Percentiles rank a stretch among this genome's conserved stretches.
phyloP scores from a whole-genome alignment of 2,888 invertebrate species.

The Antheraea assamensis region DNA sequence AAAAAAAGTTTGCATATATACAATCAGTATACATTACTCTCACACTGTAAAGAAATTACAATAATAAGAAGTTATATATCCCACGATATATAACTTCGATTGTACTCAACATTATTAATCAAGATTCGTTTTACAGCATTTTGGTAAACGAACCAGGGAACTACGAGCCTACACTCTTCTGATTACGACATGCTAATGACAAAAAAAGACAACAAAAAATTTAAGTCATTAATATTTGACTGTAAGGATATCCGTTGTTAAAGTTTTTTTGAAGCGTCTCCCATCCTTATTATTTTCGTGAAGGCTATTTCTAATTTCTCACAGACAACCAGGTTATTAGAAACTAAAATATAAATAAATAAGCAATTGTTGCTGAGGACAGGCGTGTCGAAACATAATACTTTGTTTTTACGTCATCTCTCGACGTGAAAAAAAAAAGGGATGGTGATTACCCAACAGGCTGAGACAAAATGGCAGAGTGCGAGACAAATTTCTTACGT shows the following conservation, averaged over 20 bases:
- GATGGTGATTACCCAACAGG: conserved; percentile 57
- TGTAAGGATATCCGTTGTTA: conserved; percentile 8
- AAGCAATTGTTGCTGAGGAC: conserved; percentile 56
- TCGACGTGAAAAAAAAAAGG: conserved; percentile 63
- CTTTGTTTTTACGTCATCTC: conserved; percentile 71
- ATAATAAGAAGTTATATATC: no score
- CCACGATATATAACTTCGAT: no score
- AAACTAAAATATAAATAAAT: conserved; percentile 57
- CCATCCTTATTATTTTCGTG: conserved; percentile 26
- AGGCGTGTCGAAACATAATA: conserved; percentile 67
- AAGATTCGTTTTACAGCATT: not conserved
- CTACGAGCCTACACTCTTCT: not conserved
- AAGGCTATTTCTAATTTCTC: conserved; percentile 43
- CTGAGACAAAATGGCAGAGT: conserved; percentile 55
- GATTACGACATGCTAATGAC: not conserved
- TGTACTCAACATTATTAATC: no score
- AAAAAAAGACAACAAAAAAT: not conserved
- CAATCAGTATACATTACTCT: no score
- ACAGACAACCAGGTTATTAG: conserved; percentile 62
- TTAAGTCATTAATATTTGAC: not conserved
- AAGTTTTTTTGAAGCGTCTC: not conserved
- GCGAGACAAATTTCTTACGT: conserved; percentile 56
- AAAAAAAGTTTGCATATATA: no score
- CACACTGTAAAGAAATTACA: no score
- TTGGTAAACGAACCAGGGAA: not conserved